Base-by-base conservation (phyloP, 2,888 invertebrate species). In the Eupithecia insigniata region DNA sequence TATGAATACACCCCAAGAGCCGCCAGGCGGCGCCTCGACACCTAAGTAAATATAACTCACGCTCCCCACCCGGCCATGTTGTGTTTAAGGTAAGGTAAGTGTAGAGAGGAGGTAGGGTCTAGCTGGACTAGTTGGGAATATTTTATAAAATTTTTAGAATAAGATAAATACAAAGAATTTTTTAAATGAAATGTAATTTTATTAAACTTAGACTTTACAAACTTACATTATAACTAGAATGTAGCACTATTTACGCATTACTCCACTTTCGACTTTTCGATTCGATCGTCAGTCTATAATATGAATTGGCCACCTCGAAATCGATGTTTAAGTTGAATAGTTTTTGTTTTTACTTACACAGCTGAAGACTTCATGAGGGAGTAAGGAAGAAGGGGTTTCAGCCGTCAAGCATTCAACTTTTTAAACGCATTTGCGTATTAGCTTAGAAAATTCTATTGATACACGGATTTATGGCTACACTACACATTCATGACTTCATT, bases 21-120 rank as follows among this genome's bases (percentile, higher is more conserved):
- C 69, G 67, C 61, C 36, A 60, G 28, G 58, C 26, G 36, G 36
- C 14, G 51, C 34, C 28, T 64, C 69, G 51, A 62, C 72, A 72
- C 75, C 71, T 74, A 74, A 76, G 71, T 69, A 72, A 72, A 72
- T 66, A 72, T 69, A 69, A 69, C 65, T 69, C 46, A 69, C 30
- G 36, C 8, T 30, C 34, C 43, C 69, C 22, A 22, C 26, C 26
- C 26, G 28, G 39, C 32, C 28, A 22, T 43, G 61, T 30, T 68
- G 22, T 61, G 30, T 46, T 67, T 26, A 67, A 67, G 67, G 67
- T 39, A 66, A 36, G 36, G 62, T 34, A 64, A 64, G 64, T 64
- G 4, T 34, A 34, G 0, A 30, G 28, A 30, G 60, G 60, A 60
- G 60, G 30, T 7, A 8, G 28, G 60, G 60, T 2, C 6, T 28